A percentile compares a stretch with the other conserved stretches of the same genome.
phyloP scores from a whole-genome alignment of 1,140 invertebrate genomes.

The Pteromalus puparum region DNA sequence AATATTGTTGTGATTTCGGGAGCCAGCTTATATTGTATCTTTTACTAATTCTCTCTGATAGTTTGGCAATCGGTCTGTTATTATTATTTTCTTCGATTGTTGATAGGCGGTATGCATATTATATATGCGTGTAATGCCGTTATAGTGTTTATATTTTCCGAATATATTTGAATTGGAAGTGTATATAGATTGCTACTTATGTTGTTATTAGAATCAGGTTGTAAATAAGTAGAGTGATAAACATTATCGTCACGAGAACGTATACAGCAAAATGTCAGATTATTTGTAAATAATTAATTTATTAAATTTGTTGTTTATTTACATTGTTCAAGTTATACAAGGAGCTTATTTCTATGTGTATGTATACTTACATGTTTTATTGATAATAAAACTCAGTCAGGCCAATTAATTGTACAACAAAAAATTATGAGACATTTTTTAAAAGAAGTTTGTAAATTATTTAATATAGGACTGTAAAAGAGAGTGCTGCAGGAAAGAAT shows the following conservation, averaged over 20 bases:
- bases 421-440: constrained; percentile 6
- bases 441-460: constrained; percentile 31
- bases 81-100: too few relatives aligned
- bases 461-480: constrained; percentile 25
- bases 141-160: too few relatives aligned
- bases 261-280: constrained; percentile 8
- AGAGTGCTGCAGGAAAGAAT: constrained; percentile 14
- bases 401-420: constrained; percentile 7
- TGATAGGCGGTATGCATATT: too few relatives aligned
- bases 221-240: not conserved
- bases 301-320: constrained; percentile 51
- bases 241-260: not conserved
- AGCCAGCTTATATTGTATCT: not conserved
- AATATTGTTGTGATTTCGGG: not conserved
- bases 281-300: constrained; percentile 54
- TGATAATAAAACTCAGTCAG: constrained; percentile 44
- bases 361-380: constrained; percentile 39
- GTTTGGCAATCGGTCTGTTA: too few relatives aligned
- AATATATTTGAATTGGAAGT: too few relatives aligned
- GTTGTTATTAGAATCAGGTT: not conserved
- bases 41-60: too few relatives aligned
- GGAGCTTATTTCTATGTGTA: constrained; percentile 42
- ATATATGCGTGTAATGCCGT: too few relatives aligned
- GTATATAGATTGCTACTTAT: too few relatives aligned
- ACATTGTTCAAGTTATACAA: constrained; percentile 47